These are phyloP conservation scores for Eupithecia insigniata DNA, from an alignment of 2,888 invertebrate genomes.

Conservation along the genomic window DNA sequence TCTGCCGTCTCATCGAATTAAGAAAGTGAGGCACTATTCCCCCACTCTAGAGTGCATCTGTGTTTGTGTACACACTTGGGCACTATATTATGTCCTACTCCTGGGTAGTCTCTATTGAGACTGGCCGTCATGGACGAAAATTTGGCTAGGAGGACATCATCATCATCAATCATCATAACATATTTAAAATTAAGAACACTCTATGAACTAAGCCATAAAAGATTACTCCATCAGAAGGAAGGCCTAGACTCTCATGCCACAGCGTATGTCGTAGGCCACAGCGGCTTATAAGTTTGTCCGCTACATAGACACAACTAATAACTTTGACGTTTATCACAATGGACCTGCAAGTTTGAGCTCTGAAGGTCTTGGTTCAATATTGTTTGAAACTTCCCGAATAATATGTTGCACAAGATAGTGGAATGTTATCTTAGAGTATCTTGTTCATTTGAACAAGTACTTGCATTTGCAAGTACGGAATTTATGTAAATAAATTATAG, in stretches of 20 bases:
- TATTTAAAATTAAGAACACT: not conserved
- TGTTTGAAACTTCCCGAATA: conserved; percentile 64
- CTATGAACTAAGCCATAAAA: not conserved
- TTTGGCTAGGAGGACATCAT: too few species aligned
- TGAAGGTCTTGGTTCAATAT: conserved; percentile 62
- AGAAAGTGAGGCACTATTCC: too few species aligned
- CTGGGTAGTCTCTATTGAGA: too few species aligned
- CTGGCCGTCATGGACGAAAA: too few species aligned
- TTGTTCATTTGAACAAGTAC: too few species aligned
- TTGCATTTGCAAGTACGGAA: not conserved
- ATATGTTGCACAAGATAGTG: conserved; percentile 51
- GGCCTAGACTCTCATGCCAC: not conserved
- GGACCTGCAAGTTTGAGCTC: conserved; percentile 59
- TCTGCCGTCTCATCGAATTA: too few species aligned
- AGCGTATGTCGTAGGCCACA: too few species aligned
- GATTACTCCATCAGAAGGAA: not conserved
- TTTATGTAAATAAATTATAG: not conserved
- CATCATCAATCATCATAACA: too few species aligned
- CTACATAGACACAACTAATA: conserved; percentile 3
- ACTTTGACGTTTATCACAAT: conserved; percentile 68
- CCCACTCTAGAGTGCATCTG: too few species aligned
- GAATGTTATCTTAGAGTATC: conserved; percentile 17
- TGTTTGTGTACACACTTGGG: too few species aligned
- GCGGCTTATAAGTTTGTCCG: conserved; percentile 20
- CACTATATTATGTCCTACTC: too few species aligned